phyloP scores from a whole-genome alignment of 2,113 vertebrate species.

The Chaenocephalus aceratus region DNA sequence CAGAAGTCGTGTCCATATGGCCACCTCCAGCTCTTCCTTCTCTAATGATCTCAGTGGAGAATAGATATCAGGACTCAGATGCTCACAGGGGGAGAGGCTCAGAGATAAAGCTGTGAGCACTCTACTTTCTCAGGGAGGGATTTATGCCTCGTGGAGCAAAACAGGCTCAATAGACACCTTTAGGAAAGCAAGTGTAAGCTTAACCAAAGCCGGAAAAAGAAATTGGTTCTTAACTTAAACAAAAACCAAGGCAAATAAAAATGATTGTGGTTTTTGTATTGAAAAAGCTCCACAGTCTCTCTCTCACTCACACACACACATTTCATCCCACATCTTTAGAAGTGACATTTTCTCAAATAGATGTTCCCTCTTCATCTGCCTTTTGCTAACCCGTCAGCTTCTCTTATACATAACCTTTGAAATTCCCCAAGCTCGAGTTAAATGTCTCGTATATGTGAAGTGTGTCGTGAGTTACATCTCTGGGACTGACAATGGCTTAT shows the following conservation, averaged over 20 bases:
- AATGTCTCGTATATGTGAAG: slow-evolving; percentile 7
- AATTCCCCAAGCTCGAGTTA: slow-evolving; percentile 11
- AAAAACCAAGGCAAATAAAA: background rate
- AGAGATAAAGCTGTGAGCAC: slow-evolving; percentile 31
- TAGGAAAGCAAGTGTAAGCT: slow-evolving; percentile 29
- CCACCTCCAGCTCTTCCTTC: slow-evolving; percentile 59
- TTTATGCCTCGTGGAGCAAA: slow-evolving; percentile 13
- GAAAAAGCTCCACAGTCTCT: background rate
- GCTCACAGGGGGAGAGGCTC: slow-evolving; percentile 39
- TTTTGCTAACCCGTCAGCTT: slow-evolving; percentile 42
- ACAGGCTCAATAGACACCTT: slow-evolving; percentile 32
- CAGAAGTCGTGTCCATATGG: slow-evolving; percentile 74
- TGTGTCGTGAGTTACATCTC: slow-evolving; percentile 12
- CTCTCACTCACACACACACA: background rate
- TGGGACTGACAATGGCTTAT: slow-evolving; percentile 14
- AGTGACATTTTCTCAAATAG: slow-evolving; percentile 26
- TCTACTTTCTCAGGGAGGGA: slow-evolving; percentile 25
- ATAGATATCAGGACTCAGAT: slow-evolving; percentile 63
- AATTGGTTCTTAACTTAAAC: slow-evolving; percentile 9
- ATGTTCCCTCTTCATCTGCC: slow-evolving; percentile 6
- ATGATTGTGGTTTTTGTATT: background rate
- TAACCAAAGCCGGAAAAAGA: slow-evolving; percentile 4
- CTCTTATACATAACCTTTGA: slow-evolving; percentile 40
- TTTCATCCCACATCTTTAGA: slow-evolving; percentile 6
- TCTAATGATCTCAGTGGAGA: slow-evolving; percentile 74